These are phyloP conservation scores for Colletes collaris DNA, from an alignment of 2,888 invertebrate species.

Conservation along the genomic window DNA sequence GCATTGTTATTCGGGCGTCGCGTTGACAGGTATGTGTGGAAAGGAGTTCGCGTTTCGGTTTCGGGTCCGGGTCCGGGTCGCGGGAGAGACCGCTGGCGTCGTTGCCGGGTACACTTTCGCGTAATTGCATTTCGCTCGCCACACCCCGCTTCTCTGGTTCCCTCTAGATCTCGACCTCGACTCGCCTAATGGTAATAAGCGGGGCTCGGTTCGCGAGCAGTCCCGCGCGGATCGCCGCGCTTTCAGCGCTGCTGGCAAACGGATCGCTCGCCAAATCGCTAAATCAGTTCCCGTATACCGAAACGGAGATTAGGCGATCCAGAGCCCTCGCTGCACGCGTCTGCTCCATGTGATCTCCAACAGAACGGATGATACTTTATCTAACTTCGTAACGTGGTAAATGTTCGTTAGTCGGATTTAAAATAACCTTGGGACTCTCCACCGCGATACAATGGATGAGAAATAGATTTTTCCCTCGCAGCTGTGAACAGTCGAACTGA, in stretches of 20 bases:
- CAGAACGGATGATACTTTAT: too few species aligned
- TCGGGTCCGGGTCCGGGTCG: slow-evolving; percentile 6
- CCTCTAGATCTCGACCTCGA: slow-evolving; percentile 54
- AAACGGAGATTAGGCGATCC: slow-evolving; percentile 41
- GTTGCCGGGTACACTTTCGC: slow-evolving; percentile 68
- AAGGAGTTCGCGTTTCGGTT: slow-evolving; percentile 29
- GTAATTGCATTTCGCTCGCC: slow-evolving; percentile 76
- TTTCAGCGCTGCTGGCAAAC: slow-evolving; percentile 1
- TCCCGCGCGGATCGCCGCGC: slow-evolving; percentile 25
- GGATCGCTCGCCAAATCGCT: slow-evolving; percentile 54
- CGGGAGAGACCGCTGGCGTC: slow-evolving; percentile 39
- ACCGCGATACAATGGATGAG: too few species aligned
- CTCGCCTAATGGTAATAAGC: slow-evolving; percentile 73
- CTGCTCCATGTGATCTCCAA: too few species aligned
- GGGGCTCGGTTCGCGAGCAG: slow-evolving; percentile 61
- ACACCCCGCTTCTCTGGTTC: slow-evolving; percentile 56
- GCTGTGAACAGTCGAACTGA: background rate
- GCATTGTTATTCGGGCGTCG: slow-evolving; percentile 50
- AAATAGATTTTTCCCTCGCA: background rate
- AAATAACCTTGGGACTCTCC: too few species aligned
- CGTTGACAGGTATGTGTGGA: slow-evolving; percentile 20
- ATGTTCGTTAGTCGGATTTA: too few species aligned
- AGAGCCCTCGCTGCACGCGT: slow-evolving; percentile 9
- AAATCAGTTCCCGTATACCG: slow-evolving; percentile 45
- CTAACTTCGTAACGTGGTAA: too few species aligned